Evolutionary conservation across 1,140 invertebrate species (phyloP).

Genomic region (Drosophila nebulosa): DNA sequence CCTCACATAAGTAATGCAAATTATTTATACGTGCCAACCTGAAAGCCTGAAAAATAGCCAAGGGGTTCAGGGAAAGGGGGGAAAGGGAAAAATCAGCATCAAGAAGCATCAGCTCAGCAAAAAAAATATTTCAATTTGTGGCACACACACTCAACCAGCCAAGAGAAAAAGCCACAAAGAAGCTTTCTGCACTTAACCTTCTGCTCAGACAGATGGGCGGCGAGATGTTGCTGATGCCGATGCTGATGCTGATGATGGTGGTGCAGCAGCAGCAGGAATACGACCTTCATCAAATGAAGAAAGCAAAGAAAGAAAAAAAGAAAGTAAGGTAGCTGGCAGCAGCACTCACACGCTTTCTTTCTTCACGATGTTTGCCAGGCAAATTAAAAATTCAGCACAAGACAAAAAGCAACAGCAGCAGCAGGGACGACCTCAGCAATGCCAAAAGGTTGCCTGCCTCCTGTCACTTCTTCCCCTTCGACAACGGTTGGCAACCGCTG

Average conservation of each 20-base stretch:
- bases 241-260: slow-evolving; percentile 7
- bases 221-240: slow-evolving; percentile 14
- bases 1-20: slow-evolving; percentile 54
- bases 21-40: slow-evolving; percentile 45
- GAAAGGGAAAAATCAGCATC: background rate
- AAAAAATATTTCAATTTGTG: slow-evolving; percentile 75
- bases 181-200: slow-evolving; percentile 67
- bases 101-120: slow-evolving; percentile 18
- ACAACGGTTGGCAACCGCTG: slow-evolving; percentile 37
- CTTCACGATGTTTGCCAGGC: slow-evolving; percentile 55
- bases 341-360: slow-evolving; percentile 17
- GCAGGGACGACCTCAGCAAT: slow-evolving; percentile 36
- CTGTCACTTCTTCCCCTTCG: background rate
- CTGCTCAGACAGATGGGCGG: slow-evolving; percentile 40
- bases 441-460: slow-evolving; percentile 24
- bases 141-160: slow-evolving; percentile 55
- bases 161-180: slow-evolving; percentile 28
- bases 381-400: slow-evolving; percentile 77
- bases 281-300: slow-evolving; percentile 56
- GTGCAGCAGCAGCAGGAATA: slow-evolving; percentile 25
- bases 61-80: background rate
- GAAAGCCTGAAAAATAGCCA: slow-evolving; percentile 33
- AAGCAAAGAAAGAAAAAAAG: too few species aligned
- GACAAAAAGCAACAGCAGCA: slow-evolving; percentile 49
- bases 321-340: background rate